These are phyloP conservation scores for Mungos mungo DNA, from an alignment of 2,113 vertebrate species.

Conservation along the genomic window DNA sequence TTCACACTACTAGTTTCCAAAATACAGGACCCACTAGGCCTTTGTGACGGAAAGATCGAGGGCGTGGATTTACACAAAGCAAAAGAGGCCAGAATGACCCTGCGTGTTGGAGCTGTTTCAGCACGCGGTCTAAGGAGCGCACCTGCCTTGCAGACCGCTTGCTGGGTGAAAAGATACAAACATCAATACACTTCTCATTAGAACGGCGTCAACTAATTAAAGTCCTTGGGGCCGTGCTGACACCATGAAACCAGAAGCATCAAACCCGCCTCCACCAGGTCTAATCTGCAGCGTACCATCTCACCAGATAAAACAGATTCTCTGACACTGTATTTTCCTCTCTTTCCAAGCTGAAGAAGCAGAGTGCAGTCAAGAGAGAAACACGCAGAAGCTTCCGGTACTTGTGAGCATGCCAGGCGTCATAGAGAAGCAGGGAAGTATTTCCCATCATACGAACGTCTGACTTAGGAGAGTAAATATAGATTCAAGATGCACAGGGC, in stretches of 20 bases:
- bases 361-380: not conserved
- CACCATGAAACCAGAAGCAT: not conserved
- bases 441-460: not conserved
- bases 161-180: not conserved
- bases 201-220: not conserved
- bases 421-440: not conserved
- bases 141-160: fast-evolving
- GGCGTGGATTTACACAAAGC: fast-evolving
- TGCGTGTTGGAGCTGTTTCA: fast-evolving
- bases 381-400: not conserved
- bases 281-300: not conserved
- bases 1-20: not conserved
- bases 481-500: not conserved
- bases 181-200: not conserved
- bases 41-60: not conserved
- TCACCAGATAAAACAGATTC: not conserved
- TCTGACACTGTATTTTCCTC: fast-evolving
- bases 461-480: not conserved
- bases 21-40: not conserved
- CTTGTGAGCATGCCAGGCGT: not conserved
- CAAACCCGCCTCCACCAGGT: fast-evolving
- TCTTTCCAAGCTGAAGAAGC: too few species aligned
- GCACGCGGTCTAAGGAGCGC: fast-evolving
- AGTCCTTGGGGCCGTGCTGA: fast-evolving
- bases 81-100: fast-evolving